Evolutionary conservation across 2,888 invertebrate genomes (phyloP), one percentile per base, ranked within the genome.

Genomic region (Scaptomyza reducta): DNA sequence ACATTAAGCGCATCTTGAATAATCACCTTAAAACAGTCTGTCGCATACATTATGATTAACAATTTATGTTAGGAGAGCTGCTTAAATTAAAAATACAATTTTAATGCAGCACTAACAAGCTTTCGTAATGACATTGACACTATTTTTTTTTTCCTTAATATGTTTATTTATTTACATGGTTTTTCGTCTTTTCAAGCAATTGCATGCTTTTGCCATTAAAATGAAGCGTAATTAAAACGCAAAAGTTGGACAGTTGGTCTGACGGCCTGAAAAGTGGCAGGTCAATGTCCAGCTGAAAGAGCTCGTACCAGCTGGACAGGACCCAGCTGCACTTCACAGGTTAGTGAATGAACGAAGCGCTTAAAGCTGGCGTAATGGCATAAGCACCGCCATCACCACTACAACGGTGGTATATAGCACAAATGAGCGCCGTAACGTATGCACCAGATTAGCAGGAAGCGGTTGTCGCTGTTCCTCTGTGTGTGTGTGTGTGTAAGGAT

Each of bases 351-450:
- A 62, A 59, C 74, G 65, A 71, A 77, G 53, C 53, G 74, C 74
- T 70, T 74, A 70, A 83, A 66, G 65, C 68, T 67, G 80, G 73
- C 73, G 70, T 72, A 80, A 70, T 65, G 63, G 63, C 58, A 75
- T 45, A 54, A 67, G 62, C 59, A 47, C 47, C 14, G 44, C 14
- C 31, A 25, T 14, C 38, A 25, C 3, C 18, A 41, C 41, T 9
- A 40, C 16, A 14, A 16, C 14, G 40, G 18, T 44, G 25, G 18
- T 38, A 29, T 46, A 14, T 27, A 31, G 42, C 29, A 47, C 46
- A 67, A 66, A 71, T 63, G 62, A 70, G 69, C 69, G 42, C 53
- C 80, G 62, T 79, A 82, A 76, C 86, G 67, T 79, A 83, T 82
- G 83, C 83, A 74, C 60, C 74, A 83, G 77, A 83, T 87, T 70